A percentile compares a stretch with the other conserved stretches of the same genome.
Conservation (phyloP, 35 echinoderm and acorn worm species). For the Eucidaris tribuloides region DNA sequence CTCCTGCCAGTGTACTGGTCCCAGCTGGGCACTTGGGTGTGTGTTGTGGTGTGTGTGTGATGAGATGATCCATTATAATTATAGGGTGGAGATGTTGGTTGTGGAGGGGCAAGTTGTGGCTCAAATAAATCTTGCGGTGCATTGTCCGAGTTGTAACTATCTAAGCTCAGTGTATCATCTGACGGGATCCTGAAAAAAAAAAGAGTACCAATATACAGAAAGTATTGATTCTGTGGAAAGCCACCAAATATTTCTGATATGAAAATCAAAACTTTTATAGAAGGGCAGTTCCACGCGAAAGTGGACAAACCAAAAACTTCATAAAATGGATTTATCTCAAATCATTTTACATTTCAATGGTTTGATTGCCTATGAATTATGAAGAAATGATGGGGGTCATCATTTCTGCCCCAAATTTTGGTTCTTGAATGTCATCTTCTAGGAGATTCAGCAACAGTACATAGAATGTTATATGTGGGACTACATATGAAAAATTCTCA, state of each 20-base stretch:
- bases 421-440: no score
- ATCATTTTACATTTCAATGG: not conserved
- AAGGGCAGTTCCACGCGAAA: not conserved
- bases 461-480: no score
- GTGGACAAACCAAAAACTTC: not conserved
- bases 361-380: not conserved
- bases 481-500: no score
- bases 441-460: no score
- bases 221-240: not conserved
- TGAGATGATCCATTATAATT: slow-evolving; percentile 14
- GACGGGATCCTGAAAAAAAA: not conserved
- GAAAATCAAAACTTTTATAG: not conserved
- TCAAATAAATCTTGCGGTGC: no score
- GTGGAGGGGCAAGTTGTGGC: not conserved
- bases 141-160: not conserved
- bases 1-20: slow-evolving; percentile 24
- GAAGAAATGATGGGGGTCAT: not conserved
- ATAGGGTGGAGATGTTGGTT: not conserved
- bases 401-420: no score
- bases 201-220: not conserved
- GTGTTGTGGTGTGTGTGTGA: not conserved
- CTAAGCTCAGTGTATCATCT: slow-evolving; percentile 15
- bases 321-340: not conserved
- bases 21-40: slow-evolving; percentile 5
- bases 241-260: not conserved